Conservation (phyloP, 2,113 vertebrate genomes). For the Mesocricetus auratus region DNA sequence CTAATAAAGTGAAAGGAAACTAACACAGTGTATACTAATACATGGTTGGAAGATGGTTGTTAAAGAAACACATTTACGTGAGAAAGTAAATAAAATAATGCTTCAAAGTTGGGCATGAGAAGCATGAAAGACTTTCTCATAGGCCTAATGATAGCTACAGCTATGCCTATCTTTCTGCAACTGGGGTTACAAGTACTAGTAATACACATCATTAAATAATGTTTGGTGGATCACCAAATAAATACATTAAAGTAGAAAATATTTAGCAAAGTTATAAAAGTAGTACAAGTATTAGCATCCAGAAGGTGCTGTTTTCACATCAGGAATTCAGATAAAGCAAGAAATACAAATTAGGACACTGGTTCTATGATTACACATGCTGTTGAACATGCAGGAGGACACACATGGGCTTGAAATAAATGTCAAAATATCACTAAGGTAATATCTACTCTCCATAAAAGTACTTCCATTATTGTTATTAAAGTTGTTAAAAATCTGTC, state of each 20-base stretch:
- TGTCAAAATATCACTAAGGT: not conserved
- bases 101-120: not conserved
- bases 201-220: not conserved
- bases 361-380: not conserved
- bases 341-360: not conserved
- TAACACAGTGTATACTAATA: not conserved
- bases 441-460: not conserved
- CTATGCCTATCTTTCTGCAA: not conserved
- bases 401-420: slow-evolving; percentile 32
- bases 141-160: not conserved
- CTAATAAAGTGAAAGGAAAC: not conserved
- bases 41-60: not conserved
- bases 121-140: not conserved
- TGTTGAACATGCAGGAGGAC: not conserved
- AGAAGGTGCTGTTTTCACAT: not conserved
- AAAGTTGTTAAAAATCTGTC: not conserved
- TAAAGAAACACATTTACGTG: not conserved
- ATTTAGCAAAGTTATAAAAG: not conserved
- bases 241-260: not conserved
- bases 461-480: not conserved
- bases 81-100: not conserved
- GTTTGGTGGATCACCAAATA: not conserved
- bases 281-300: not conserved
- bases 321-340: slow-evolving; percentile 27
- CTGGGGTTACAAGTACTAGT: not conserved